These are phyloP conservation scores for Catocala fraxini DNA, from an alignment of 2,888 invertebrate species.

Conservation along the genomic window DNA sequence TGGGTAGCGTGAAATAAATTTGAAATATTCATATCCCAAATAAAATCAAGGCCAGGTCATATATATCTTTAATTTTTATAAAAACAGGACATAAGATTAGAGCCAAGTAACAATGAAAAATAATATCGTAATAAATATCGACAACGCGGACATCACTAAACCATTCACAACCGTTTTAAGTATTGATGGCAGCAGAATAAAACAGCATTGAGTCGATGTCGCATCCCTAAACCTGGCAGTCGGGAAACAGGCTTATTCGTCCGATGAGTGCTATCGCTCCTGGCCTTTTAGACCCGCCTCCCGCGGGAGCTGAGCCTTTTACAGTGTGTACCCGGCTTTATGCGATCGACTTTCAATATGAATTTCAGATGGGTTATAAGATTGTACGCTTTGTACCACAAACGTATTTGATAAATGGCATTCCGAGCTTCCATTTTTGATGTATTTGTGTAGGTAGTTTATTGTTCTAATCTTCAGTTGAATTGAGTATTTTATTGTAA, in stretches of 20 bases:
- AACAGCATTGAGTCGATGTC: constrained; percentile 85
- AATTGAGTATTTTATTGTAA: constrained; percentile 3
- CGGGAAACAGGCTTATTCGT: constrained; percentile 87
- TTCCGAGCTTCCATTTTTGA: constrained; percentile 62
- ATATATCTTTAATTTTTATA: too few relatives aligned
- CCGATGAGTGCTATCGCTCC: constrained; percentile 82
- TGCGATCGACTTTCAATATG: constrained; percentile 83
- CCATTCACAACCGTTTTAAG: constrained; percentile 82
- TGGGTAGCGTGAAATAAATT: too few relatives aligned
- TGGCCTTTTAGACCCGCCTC: constrained; percentile 79
- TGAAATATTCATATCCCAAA: too few relatives aligned
- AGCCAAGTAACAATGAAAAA: neutral
- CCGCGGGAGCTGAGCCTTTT: constrained; percentile 83
- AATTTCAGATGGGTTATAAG: constrained; percentile 85
- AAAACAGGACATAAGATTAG: too few relatives aligned
- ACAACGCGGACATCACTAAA: constrained; percentile 60
- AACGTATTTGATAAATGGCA: constrained; percentile 77
- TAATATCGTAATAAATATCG: constrained; percentile 43
- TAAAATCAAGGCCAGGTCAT: too few relatives aligned
- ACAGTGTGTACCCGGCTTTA: constrained; percentile 81
- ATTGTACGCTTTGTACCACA: constrained; percentile 75
- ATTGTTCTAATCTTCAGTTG: constrained; percentile 22
- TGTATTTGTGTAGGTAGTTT: constrained; percentile 23
- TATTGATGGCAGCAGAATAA: constrained; percentile 86
- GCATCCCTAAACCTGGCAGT: constrained; percentile 83